phyloP scores from a whole-genome alignment of 2,888 invertebrate genomes.

The Lacanobia oleracea region DNA sequence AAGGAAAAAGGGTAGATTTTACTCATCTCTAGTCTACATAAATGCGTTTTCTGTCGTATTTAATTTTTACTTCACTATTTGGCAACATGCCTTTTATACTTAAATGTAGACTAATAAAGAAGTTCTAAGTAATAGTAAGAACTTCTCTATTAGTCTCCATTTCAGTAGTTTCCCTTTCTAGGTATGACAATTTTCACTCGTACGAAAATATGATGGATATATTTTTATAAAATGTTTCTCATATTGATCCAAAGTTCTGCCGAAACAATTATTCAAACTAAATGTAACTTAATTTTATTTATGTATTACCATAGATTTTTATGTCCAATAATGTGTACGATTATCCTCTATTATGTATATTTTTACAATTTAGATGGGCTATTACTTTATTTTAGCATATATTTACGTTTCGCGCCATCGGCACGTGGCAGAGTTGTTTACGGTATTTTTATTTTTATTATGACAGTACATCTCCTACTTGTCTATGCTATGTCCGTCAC shows the following conservation, averaged over 20 bases:
- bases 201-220: too few species aligned
- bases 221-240: neutral
- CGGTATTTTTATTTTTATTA: constrained; percentile 17
- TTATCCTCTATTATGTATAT: constrained; percentile 56
- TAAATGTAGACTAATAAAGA: too few species aligned
- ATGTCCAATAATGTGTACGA: constrained; percentile 53
- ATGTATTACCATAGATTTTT: constrained; percentile 44
- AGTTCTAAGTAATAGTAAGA: too few species aligned
- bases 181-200: too few species aligned
- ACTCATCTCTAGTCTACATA: too few species aligned
- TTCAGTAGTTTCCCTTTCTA: too few species aligned
- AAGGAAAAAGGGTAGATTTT: too few species aligned
- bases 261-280: constrained; percentile 21
- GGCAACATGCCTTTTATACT: too few species aligned
- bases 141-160: too few species aligned
- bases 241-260: neutral
- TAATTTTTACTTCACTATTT: too few species aligned
- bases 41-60: too few species aligned
- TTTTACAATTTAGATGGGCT: constrained; percentile 49
- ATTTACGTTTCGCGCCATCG: constrained; percentile 20
- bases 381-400: constrained; percentile 53
- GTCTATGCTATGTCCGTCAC: constrained; percentile 3
- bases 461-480: constrained; percentile 20
- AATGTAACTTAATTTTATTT: constrained; percentile 49
- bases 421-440: constrained; percentile 40